Conservation (phyloP, 2,113 vertebrate species). For the Cheilinus undulatus region DNA sequence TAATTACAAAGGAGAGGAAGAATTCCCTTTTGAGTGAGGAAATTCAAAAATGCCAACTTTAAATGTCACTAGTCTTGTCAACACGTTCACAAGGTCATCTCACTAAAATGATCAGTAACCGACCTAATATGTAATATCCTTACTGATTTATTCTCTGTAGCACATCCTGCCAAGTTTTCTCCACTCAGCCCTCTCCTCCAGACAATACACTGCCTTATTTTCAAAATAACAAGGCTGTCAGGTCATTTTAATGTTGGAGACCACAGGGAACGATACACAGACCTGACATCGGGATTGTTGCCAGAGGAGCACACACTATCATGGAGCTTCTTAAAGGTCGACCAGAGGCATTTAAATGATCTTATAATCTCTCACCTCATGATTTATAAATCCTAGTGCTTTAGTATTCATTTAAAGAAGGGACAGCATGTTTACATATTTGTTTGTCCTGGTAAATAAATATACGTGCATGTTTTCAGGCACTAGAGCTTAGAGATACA, state of each 20-base stretch:
- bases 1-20: background rate
- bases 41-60: slow-evolving; percentile 3
- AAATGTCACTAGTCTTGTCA: slow-evolving; percentile 22
- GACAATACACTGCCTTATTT: slow-evolving; percentile 8
- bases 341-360: slow-evolving; percentile 33
- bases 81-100: background rate
- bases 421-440: too few species aligned
- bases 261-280: slow-evolving; percentile 40
- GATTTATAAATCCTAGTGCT: slow-evolving; percentile 12
- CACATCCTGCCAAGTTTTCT: background rate
- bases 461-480: too few species aligned
- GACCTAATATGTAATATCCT: background rate
- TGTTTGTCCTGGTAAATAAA: too few species aligned
- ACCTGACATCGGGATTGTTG: slow-evolving; percentile 23
- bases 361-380: background rate
- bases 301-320: slow-evolving; percentile 18
- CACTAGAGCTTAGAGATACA: too few species aligned
- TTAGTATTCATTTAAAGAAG: too few species aligned
- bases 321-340: slow-evolving; percentile 26
- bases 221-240: slow-evolving; percentile 17
- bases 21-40: background rate
- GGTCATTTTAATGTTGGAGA: slow-evolving; percentile 21
- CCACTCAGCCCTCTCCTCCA: background rate
- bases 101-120: background rate
- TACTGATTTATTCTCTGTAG: background rate